A percentile compares a stretch with the other conserved stretches of the same genome.
These are phyloP conservation scores for Drosophila obscura DNA, from an alignment of 1,140 invertebrate species.

Conservation along the genomic window DNA sequence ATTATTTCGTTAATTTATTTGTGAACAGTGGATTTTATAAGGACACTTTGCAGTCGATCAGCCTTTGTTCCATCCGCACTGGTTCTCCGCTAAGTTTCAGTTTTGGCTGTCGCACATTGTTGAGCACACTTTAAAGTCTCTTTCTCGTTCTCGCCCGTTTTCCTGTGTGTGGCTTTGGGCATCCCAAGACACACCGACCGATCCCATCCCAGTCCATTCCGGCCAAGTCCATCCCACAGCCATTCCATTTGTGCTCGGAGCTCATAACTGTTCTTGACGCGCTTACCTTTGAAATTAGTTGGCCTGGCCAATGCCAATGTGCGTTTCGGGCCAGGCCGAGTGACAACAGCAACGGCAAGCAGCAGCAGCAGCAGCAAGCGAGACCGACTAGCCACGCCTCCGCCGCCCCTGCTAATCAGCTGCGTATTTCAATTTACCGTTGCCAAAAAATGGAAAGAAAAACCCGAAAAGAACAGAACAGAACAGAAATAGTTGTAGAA, in stretches of 20 bases:
- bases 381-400: conserved; percentile 46
- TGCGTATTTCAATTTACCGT: conserved; percentile 79
- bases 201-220: conserved; percentile 23
- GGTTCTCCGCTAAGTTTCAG: conserved; percentile 2
- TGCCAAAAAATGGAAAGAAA: conserved; percentile 41
- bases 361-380: conserved; percentile 6
- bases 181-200: conserved; percentile 49
- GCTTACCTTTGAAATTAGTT: conserved; percentile 76
- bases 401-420: conserved; percentile 58
- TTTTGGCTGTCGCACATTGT: conserved; percentile 68
- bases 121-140: conserved; percentile 59
- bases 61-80: conserved; percentile 9
- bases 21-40: too few species aligned
- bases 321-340: conserved; percentile 70
- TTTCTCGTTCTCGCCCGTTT: conserved; percentile 27
- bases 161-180: conserved; percentile 49
- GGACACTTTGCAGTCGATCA: conserved; percentile 5
- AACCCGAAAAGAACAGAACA: background rate
- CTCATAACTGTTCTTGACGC: conserved; percentile 82
- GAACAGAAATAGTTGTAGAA: background rate
- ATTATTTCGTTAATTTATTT: too few species aligned
- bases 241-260: conserved; percentile 53
- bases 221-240: conserved; percentile 2
- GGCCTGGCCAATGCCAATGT: conserved; percentile 50
- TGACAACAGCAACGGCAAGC: conserved; percentile 53